Evolutionary conservation across 2,797 vertebrate species (phyloP), one percentile per base, ranked within the genome.

Genomic region (Enteromius unitaeniatus): DNA sequence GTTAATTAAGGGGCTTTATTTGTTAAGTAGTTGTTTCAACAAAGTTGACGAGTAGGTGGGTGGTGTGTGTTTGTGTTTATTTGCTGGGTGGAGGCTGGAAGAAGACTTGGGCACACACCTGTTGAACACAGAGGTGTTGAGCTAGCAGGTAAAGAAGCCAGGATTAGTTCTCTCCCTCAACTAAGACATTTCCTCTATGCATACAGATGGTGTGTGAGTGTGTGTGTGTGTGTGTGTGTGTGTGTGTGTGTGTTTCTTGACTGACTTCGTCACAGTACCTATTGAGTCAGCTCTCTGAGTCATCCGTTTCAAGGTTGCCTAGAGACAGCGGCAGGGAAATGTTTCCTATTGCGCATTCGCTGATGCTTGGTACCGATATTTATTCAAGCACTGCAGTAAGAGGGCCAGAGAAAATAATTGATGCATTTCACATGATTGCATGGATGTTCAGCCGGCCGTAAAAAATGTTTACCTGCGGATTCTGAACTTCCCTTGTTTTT

Each of bases 271-370:
- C 94, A 94, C 89, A 91, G 88, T 86, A 83, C 86, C 79, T 91
- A 90, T 92, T 95, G 95, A 96, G 91, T 95, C 94, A 95, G 93
- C 93, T 88, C 90, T 90, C 89, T 94, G 93, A 95, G 92, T 95
- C 94, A 95, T 90, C 91, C 91, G 80, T 93, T 89, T 91, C 90
- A 86, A 45, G 70, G 95, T 96, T 95, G 95, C 95, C 88, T 92
- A 90, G 95, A 91, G 91, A 96, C 94, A 21, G 84, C 90, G 85
- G 91, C 91, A 91, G 78, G 86, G 88, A 90, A 94, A 94, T 92
- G 91, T 94, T 95, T 96, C 94, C 94, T 92, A 92, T 93, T 95
- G 93, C 95, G 94, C 94, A 93, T 91, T 91, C 90, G 88, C 92
- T 91, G 91, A 90, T 91, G 87, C 93, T 79, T 78, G 88, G 77